These are phyloP conservation scores for Globodera ellingtonae DNA, from an alignment of 1,140 invertebrate species.

Conservation along the genomic window DNA sequence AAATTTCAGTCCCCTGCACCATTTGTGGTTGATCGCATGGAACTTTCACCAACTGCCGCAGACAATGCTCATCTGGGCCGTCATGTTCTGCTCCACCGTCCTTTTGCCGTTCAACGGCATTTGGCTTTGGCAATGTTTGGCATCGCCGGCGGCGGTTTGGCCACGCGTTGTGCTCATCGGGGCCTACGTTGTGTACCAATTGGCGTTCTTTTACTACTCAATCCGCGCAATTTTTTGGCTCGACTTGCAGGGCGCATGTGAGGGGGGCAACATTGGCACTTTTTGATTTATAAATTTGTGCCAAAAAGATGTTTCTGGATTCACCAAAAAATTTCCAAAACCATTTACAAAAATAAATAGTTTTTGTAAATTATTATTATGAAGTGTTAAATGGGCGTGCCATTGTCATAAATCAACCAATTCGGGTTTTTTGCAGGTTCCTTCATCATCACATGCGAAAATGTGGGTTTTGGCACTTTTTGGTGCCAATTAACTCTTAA, in stretches of 20 bases:
- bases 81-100: constrained; percentile 62
- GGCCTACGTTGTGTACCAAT: constrained; percentile 47
- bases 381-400: too few species aligned
- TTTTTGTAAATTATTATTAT: too few species aligned
- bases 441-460: constrained; percentile 65
- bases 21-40: constrained; percentile 60
- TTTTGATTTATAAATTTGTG: too few species aligned
- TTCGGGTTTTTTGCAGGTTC: constrained; percentile 37
- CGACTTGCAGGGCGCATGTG: constrained; percentile 57
- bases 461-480: constrained; percentile 47
- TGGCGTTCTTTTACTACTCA: constrained; percentile 57
- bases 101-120: constrained; percentile 42
- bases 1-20: constrained; percentile 23
- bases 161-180: constrained; percentile 11
- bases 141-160: not conserved
- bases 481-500: too few species aligned
- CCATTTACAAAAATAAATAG: too few species aligned
- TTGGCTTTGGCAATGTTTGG: constrained; percentile 5
- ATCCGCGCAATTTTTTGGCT: constrained; percentile 55
- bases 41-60: constrained; percentile 56
- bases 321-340: too few species aligned
- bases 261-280: not conserved
- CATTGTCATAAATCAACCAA: too few species aligned
- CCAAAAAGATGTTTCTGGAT: too few species aligned
- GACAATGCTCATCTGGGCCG: constrained; percentile 53